Evolutionary conservation across 1,140 invertebrate genomes (phyloP).

Genomic region (Saccostrea cuccullata): DNA sequence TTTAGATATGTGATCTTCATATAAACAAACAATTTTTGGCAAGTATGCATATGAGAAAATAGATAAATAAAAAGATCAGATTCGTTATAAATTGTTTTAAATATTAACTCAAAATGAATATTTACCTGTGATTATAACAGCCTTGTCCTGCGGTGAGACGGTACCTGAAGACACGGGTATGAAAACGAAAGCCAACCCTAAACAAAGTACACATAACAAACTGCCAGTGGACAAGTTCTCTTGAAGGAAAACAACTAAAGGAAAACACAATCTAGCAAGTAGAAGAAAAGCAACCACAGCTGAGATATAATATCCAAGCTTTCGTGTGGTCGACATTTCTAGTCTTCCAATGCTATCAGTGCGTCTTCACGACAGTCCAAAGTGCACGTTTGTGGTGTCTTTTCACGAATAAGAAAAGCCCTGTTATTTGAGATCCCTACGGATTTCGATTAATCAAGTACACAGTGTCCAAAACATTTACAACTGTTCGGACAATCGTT

Average conservation of each 20-base stretch:
- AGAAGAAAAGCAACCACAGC: neutral
- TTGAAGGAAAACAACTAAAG: neutral
- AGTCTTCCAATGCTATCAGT: too few relatives aligned
- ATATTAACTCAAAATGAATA: constrained; percentile 2
- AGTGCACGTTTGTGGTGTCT: neutral
- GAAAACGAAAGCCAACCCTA: neutral
- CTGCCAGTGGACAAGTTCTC: neutral
- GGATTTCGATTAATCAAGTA: too few relatives aligned
- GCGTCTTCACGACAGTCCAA: neutral
- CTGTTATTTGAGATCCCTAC: too few relatives aligned
- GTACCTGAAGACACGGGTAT: neutral
- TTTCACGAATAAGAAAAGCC: too few relatives aligned
- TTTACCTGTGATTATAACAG: constrained; percentile 65
- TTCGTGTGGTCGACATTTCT: neutral
- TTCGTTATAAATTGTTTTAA: neutral
- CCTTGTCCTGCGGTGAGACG: constrained; percentile 51
- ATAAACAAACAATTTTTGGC: constrained; percentile 11
- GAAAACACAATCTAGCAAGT: neutral
- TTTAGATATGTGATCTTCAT: neutral
- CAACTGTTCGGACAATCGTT: too few relatives aligned
- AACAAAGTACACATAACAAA: constrained; percentile 14
- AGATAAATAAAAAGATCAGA: neutral
- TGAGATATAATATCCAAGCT: neutral
- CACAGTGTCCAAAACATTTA: too few relatives aligned
- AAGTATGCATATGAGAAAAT: neutral